Evolutionary conservation across 2,888 invertebrate genomes (phyloP), one percentile per base, ranked within the genome.

Genomic region (Augiades crinisus): DNA sequence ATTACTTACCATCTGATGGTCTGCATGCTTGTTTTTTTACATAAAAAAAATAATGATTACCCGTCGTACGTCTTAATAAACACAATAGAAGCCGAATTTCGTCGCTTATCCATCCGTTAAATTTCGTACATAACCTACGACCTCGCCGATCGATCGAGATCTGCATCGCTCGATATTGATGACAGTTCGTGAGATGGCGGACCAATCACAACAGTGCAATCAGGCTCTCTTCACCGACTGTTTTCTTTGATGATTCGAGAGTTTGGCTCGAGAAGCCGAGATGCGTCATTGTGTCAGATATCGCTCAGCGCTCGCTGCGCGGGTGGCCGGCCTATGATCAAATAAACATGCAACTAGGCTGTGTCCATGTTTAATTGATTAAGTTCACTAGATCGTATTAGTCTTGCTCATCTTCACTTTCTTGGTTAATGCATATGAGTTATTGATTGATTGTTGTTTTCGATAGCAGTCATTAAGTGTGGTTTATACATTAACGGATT

Each of bases 191-290:
- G 64, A 61, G 61, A 55, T 51, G 40, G 55, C 57, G 45, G 59
- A 66, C 69, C 67, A 72, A 76, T 72, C 73, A 75, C 68, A 76
- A 77, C 73, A 74, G 55, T 65, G 69, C 75, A 81, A 82, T 83
- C 81, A 83, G 68, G 59, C 60, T 70, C 75, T 70, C 68, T 81
- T 80, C 77, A 81, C 68, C 68, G 75, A 65, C 70, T 82, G 72
- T 84, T 84, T 80, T 76, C 75, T 78, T 79, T 75, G 74, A 80
- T 77, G 78, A 78, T 74, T 82, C 67, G 71, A 72, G 75, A 75
- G 72, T 74, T 70, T 70, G 64, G 60, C 59, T 62, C 57, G 30
- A 65, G 63, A 21, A n/a, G 13, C 6, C 45, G 70, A 56, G n/a
- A n/a, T n/a, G n/a, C 63, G 70, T 74, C 74, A 72, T 67, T 70